Evolutionary conservation across 2,113 vertebrate species (phyloP).

Genomic region (Pollimyrus isidori): DNA sequence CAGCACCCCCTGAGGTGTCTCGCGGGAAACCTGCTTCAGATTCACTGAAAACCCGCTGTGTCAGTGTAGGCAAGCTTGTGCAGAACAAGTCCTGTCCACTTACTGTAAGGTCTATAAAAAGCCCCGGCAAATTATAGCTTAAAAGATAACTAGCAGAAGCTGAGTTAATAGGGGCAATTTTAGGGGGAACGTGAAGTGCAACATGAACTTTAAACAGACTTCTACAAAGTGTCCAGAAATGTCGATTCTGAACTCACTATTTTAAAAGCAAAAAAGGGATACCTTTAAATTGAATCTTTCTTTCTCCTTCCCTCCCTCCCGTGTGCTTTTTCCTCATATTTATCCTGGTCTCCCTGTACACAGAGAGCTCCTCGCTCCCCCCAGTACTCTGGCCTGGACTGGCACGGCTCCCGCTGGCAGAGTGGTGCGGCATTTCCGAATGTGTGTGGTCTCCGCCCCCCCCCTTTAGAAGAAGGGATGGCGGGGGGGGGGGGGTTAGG

Average conservation of each 20-base stretch:
- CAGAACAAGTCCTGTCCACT: not conserved
- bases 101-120: not conserved
- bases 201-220: not conserved
- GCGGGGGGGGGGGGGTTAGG: constrained; percentile 37
- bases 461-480: constrained; percentile 41
- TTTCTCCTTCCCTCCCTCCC: not conserved
- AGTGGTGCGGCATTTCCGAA: constrained; percentile 63
- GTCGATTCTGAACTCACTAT: not conserved
- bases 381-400: constrained; percentile 27
- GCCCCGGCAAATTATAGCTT: not conserved
- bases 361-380: constrained; percentile 13
- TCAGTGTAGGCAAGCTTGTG: not conserved
- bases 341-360: not conserved
- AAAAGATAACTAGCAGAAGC: not conserved
- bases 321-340: not conserved
- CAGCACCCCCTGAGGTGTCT: not conserved
- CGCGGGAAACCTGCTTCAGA: not conserved
- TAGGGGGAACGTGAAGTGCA: not conserved
- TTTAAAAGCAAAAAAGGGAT: not conserved
- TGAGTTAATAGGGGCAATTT: not conserved
- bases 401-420: constrained; percentile 45
- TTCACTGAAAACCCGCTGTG: not conserved
- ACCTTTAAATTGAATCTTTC: not conserved
- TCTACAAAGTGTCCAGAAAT: not conserved
- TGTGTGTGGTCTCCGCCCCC: constrained; percentile 64